Base-by-base conservation (phyloP, 1,140 invertebrate species). In the Drosophila watanabei region DNA sequence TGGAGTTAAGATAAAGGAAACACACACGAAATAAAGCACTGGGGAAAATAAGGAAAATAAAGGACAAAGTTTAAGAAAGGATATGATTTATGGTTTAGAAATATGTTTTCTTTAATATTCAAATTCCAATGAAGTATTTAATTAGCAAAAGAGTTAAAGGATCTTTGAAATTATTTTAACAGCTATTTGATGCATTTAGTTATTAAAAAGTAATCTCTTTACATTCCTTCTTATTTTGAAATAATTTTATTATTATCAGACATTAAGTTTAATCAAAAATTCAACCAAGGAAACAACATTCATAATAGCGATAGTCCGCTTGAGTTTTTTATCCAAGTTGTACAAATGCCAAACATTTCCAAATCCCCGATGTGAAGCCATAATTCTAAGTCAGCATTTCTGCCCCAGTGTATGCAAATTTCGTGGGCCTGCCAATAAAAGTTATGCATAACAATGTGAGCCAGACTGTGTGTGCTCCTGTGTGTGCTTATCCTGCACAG, bases 371-470 rank as follows among this genome's bases (percentile, higher is more conserved):
- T n/a, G 49, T 18, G 32, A 13, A 56, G 30, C 28, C 62, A 64
- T 43, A 54, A 43, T 56, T 57, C 51, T 20, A 57, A 28, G 41
- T 33, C 57, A 66, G 32, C 24, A 45, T 35, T 37, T 56, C 33
- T 43, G 4, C 20, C 13, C 33, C 39, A 48, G 65, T 66, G 58
- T 75, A 86, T 82, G 79, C 86, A 90, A 90, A 89, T 87, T 62
- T 49, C 14, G 9, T 61, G 41, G 59, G 59, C 41, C 57, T 85
- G 82, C 82, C 82, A 88, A 88, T 88, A 85, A 88, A 89, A 81
- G 80, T 89, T 89, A 81, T 79, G 78, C 81, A 79, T 79, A 65
- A 62, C 76, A 70, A 77, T 75, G 75, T 43, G 73, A 79, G 43
- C 65, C 54, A 71, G 59, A 72, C 62, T 56, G 49, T 71, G 65